These are phyloP conservation scores for Bucco capensis DNA, from an alignment of 2,113 vertebrate genomes.

Conservation along the genomic window DNA sequence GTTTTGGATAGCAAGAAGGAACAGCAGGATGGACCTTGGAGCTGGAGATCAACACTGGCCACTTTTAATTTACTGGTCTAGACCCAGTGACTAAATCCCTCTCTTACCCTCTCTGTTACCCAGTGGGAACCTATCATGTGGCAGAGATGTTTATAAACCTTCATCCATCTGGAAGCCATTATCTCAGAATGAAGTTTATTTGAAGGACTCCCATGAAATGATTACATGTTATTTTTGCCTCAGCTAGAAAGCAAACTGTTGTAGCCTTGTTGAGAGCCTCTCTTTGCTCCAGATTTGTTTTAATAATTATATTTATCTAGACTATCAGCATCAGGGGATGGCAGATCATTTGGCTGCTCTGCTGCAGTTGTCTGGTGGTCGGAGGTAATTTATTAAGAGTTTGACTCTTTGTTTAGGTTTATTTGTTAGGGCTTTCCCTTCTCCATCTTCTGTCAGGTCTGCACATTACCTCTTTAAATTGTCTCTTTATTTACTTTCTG, in stretches of 20 bases:
- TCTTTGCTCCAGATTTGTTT: slow-evolving; percentile 9
- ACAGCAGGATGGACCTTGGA: neutral
- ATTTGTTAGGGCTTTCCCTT: slow-evolving; percentile 6
- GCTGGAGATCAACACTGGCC: neutral
- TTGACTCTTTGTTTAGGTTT: slow-evolving; percentile 28
- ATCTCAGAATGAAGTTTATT: slow-evolving; percentile 55
- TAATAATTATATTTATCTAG: slow-evolving; percentile 19
- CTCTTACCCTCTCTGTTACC: neutral
- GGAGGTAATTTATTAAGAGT: slow-evolving; percentile 48
- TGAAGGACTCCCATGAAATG: slow-evolving; percentile 55
- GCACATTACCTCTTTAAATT: neutral
- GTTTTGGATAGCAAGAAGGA: neutral
- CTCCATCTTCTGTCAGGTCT: neutral
- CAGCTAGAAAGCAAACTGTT: neutral
- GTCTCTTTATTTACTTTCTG: slow-evolving; percentile 9
- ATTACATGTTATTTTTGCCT: slow-evolving; percentile 55
- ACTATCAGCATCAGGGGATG: slow-evolving; percentile 21
- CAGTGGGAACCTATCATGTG: slow-evolving; percentile 3
- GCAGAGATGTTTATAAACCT: slow-evolving; percentile 47
- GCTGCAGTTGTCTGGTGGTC: neutral
- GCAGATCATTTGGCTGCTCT: slow-evolving; percentile 37
- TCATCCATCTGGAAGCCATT: slow-evolving; percentile 48
- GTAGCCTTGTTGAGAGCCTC: neutral
- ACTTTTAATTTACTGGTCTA: neutral
- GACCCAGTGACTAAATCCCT: neutral